phyloP scores from a whole-genome alignment of 2,888 invertebrate species.

The Harpagoxenus sublaevis region DNA sequence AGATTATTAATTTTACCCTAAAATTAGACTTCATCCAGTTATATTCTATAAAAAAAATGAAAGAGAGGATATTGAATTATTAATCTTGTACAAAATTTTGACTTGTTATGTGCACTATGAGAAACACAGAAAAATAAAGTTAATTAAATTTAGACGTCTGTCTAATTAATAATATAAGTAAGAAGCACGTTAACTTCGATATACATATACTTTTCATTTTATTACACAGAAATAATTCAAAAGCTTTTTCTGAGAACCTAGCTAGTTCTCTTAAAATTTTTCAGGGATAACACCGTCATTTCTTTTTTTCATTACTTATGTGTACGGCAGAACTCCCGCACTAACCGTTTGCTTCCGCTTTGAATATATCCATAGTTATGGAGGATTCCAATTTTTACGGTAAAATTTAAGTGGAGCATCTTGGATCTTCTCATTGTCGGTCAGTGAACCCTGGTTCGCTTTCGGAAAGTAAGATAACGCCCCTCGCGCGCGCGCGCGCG shows the following conservation, averaged over 20 bases:
- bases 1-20: neutral
- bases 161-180: neutral
- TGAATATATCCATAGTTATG: constrained; percentile 37
- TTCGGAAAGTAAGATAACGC: constrained; percentile 23
- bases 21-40: neutral
- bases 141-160: neutral
- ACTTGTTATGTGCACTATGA: neutral
- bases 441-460: constrained; percentile 38
- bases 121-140: neutral
- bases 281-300: constrained; percentile 11
- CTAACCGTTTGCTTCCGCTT: constrained; percentile 26
- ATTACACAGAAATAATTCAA: constrained; percentile 27
- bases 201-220: neutral
- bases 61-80: neutral
- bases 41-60: neutral
- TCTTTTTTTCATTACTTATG: constrained; percentile 28
- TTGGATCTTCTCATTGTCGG: constrained; percentile 34
- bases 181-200: neutral
- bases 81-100: neutral
- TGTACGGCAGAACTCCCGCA: constrained; percentile 3
- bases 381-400: constrained; percentile 31
- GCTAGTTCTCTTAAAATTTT: constrained; percentile 24
- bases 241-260: neutral
- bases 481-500: neutral
- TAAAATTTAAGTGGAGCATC: constrained; percentile 52